A percentile compares a stretch with the other conserved stretches of the same genome.
Evolutionary conservation across 2,113 vertebrate species (phyloP).

Genomic region (Alligator sinensis): DNA sequence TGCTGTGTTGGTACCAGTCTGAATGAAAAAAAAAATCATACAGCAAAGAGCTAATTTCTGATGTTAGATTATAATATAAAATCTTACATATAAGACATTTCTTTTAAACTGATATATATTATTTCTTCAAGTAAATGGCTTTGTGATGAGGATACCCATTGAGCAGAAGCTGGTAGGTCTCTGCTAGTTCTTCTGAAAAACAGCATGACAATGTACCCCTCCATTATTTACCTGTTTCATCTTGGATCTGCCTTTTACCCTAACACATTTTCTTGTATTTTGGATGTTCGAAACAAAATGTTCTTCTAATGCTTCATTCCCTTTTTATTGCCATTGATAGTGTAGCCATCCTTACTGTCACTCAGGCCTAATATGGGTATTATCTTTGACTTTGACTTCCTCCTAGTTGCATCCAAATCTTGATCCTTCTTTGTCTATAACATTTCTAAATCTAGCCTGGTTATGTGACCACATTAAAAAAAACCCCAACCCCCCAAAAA

Average conservation of each 20-base stretch:
- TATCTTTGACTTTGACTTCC: neutral
- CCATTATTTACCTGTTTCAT: neutral
- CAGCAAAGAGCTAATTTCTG: neutral
- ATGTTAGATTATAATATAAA: neutral
- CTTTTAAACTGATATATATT: neutral
- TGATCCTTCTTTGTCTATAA: neutral
- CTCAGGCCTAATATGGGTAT: neutral
- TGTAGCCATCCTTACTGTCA: neutral
- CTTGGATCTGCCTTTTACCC: neutral
- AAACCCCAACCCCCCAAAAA: neutral
- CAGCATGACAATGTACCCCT: neutral
- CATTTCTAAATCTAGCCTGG: neutral
- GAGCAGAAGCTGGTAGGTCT: neutral
- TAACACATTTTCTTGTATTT: neutral
- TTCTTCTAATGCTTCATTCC: neutral
- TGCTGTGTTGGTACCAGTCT: neutral
- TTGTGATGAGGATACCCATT: neutral
- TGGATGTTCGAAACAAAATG: neutral
- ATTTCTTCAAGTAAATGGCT: neutral
- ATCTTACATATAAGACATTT: neutral
- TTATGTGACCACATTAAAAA: accelerated
- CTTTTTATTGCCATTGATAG: neutral
- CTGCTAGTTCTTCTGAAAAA: neutral
- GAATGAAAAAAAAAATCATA: neutral
- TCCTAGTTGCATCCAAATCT: neutral